phyloP scores from a whole-genome alignment of 2,113 vertebrate species.

The Catharus fuscescens region DNA sequence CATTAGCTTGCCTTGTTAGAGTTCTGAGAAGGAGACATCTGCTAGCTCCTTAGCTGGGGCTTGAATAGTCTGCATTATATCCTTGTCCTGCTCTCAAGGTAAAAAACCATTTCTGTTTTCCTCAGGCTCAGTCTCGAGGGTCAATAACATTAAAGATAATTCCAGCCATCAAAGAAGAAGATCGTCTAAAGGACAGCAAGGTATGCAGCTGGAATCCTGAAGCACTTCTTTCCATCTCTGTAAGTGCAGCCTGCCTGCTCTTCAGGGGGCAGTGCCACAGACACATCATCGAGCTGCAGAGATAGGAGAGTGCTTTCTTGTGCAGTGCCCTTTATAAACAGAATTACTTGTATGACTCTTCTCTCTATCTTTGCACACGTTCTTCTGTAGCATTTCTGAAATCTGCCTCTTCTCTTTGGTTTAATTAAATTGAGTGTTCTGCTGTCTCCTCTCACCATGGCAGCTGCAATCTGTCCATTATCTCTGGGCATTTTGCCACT shows the following conservation, averaged over 20 bases:
- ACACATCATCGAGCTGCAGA: not conserved
- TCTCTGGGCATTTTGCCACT: not conserved
- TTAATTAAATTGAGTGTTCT: not conserved
- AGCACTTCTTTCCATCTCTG: not conserved
- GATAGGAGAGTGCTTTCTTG: not conserved
- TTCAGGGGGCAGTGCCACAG: not conserved
- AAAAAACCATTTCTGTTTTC: not conserved
- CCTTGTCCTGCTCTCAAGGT: not conserved
- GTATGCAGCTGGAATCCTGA: slow-evolving; percentile 50
- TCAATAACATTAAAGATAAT: slow-evolving; percentile 96
- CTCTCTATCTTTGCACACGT: not conserved
- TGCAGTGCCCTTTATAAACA: too few species aligned
- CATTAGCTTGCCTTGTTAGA: not conserved
- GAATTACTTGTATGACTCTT: not conserved
- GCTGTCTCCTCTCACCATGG: not conserved
- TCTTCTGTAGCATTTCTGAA: not conserved
- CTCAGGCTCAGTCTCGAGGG: slow-evolving; percentile 92
- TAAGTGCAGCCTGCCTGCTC: not conserved
- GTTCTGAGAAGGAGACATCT: not conserved
- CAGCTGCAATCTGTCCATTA: not conserved
- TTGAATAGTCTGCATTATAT: not conserved
- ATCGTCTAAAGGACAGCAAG: slow-evolving; percentile 89
- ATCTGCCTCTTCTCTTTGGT: not conserved
- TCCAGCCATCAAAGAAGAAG: slow-evolving; percentile 90
- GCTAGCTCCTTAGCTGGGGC: not conserved